phyloP scores from a whole-genome alignment of 1,140 invertebrate genomes.

The Diachasma alloeum region DNA sequence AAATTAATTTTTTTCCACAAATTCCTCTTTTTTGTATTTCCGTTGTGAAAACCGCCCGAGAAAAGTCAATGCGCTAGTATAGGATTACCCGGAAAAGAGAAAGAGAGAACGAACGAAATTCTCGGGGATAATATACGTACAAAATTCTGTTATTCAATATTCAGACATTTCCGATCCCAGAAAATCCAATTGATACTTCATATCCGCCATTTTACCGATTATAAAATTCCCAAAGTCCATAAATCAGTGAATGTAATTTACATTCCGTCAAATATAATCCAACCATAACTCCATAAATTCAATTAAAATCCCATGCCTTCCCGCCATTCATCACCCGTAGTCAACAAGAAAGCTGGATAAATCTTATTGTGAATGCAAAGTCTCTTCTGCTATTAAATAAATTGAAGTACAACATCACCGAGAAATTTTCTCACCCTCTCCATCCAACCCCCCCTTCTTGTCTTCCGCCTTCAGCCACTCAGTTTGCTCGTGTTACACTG shows the following conservation, averaged over 20 bases:
- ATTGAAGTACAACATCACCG: not conserved
- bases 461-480: not conserved
- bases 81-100: no score
- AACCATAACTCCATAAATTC: not conserved
- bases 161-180: no score
- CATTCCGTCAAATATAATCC: not conserved
- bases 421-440: not conserved
- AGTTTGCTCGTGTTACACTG: slow-evolving; percentile 28
- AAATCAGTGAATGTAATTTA: not conserved
- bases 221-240: not conserved
- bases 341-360: not conserved
- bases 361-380: slow-evolving; percentile 9
- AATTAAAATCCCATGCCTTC: not conserved
- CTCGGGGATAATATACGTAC: no score
- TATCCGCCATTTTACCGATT: no score
- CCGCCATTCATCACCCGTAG: not conserved
- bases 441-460: not conserved
- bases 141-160: no score
- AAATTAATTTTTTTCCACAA: no score
- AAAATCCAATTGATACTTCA: no score
- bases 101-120: no score
- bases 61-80: no score
- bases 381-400: slow-evolving; percentile 1
- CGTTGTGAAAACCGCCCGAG: no score
- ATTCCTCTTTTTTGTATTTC: no score